Evolutionary conservation across 2,797 vertebrate species (phyloP).

Genomic region (Carapus acus): DNA sequence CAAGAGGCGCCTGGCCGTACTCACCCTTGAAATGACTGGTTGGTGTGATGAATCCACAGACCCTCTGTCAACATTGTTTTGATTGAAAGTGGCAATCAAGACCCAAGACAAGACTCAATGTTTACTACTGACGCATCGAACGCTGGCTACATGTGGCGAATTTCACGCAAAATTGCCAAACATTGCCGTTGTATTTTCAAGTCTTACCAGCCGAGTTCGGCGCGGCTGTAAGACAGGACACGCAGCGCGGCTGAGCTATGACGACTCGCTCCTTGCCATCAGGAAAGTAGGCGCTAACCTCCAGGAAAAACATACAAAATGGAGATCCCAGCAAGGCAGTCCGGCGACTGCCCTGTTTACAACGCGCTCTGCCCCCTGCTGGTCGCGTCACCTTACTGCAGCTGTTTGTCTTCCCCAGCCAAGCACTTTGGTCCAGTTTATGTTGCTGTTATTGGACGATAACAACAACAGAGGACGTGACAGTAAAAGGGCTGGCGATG

Average conservation of each 20-base stretch:
- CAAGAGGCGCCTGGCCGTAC: conserved; percentile 29
- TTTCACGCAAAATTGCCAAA: conserved; percentile 1
- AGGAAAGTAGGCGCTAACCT: conserved; percentile 72
- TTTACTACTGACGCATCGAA: conserved; percentile 24
- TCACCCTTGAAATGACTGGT: conserved; percentile 64
- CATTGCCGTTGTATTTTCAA: not conserved
- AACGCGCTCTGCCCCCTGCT: conserved; percentile 54
- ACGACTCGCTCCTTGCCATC: conserved; percentile 53
- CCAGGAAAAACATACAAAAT: conserved; percentile 81
- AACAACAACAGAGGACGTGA: too few species aligned
- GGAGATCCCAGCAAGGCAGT: conserved; percentile 65
- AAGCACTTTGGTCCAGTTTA: not conserved
- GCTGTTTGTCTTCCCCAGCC: not conserved
- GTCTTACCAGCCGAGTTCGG: conserved; percentile 4
- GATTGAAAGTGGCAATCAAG: conserved; percentile 57
- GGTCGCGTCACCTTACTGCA: conserved; percentile 38
- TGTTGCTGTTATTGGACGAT: too few species aligned
- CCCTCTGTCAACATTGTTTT: conserved; percentile 77
- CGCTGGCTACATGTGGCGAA: conserved; percentile 27
- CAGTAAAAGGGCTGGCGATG: too few species aligned
- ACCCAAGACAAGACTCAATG: conserved; percentile 36
- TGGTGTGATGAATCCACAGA: conserved; percentile 54
- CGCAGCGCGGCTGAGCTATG: conserved; percentile 32
- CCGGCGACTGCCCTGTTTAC: conserved; percentile 49
- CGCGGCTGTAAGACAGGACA: conserved; percentile 10